A percentile compares a stretch with the other conserved stretches of the same genome.
These are phyloP conservation scores for Heliconius sara DNA, from an alignment of 2,888 invertebrate species.

Conservation along the genomic window DNA sequence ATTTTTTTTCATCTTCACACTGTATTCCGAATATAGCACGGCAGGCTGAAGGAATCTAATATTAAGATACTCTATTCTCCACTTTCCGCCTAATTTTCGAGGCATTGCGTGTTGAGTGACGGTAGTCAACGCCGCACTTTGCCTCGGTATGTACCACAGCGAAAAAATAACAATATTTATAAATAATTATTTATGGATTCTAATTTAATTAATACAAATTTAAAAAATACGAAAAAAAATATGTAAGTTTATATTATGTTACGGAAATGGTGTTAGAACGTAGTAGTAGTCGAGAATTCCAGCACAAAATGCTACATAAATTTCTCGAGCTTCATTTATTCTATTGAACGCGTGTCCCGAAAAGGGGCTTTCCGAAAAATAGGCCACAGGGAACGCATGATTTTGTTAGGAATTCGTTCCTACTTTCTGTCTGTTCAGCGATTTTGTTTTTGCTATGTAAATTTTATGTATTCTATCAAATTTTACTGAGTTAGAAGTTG, in stretches of 20 bases:
- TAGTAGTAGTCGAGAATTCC: slow-evolving; percentile 57
- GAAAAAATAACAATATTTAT: too few species aligned
- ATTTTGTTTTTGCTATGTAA: slow-evolving; percentile 44
- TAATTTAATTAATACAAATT: neutral
- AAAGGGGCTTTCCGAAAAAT: slow-evolving; percentile 58
- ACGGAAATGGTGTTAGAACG: slow-evolving; percentile 39
- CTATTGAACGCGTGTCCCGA: slow-evolving; percentile 61
- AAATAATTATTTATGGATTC: too few species aligned
- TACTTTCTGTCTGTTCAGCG: slow-evolving; percentile 31
- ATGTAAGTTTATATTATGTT: neutral
- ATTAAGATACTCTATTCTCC: too few species aligned
- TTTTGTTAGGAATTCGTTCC: slow-evolving; percentile 35
- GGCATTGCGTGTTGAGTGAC: too few species aligned
- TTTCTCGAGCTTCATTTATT: slow-evolving; percentile 78
- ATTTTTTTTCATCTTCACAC: too few species aligned
- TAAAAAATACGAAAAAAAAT: too few species aligned
- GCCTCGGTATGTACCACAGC: too few species aligned
- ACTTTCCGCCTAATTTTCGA: too few species aligned
- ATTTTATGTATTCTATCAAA: slow-evolving; percentile 44
- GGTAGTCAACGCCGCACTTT: too few species aligned
- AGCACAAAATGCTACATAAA: slow-evolving; percentile 60
- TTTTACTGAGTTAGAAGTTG: slow-evolving; percentile 11
- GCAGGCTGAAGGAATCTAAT: too few species aligned
- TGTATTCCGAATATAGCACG: too few species aligned
- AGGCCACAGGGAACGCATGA: slow-evolving; percentile 51